Evolutionary conservation across 1,140 invertebrate genomes (phyloP).

Genomic region (Harpegnathos saltator): DNA sequence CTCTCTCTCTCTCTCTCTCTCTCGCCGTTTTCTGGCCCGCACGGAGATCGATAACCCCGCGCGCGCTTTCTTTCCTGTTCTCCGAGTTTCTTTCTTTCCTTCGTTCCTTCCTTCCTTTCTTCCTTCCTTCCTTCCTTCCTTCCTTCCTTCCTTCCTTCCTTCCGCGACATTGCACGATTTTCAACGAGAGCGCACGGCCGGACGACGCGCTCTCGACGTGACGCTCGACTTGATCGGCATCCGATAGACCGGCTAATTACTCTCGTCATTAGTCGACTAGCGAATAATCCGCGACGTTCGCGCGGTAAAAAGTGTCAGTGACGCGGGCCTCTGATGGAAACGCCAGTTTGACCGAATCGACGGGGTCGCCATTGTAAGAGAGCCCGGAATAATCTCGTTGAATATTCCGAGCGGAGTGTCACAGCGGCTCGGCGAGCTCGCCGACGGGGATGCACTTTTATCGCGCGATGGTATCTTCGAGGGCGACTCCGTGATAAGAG

Average conservation of each 20-base stretch:
- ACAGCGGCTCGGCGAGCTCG: conserved; percentile 44
- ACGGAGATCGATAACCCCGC: conserved; percentile 68
- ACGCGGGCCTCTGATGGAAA: conserved; percentile 10
- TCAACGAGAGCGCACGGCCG: background rate
- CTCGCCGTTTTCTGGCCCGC: conserved; percentile 26
- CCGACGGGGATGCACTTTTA: conserved; percentile 62
- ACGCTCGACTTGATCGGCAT: background rate
- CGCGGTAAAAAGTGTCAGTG: background rate
- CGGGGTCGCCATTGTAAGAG: conserved; percentile 40
- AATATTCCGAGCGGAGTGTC: conserved; percentile 67
- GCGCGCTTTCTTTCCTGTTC: no score
- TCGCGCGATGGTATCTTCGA: conserved; percentile 52
- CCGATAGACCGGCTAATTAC: background rate
- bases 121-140: no score
- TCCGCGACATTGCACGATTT: conserved; percentile 17
- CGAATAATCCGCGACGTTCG: background rate
- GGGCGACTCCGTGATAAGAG: conserved; percentile 43
- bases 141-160: no score
- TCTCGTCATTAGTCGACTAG: background rate
- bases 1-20: no score
- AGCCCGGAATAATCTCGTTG: conserved; percentile 57
- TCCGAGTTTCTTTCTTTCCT: no score
- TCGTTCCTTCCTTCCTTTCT: no score
- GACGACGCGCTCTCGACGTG: background rate
- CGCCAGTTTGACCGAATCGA: conserved; percentile 1